These are phyloP conservation scores for Cyanoliseus patagonus DNA, from an alignment of 2,113 vertebrate species.

Conservation along the genomic window DNA sequence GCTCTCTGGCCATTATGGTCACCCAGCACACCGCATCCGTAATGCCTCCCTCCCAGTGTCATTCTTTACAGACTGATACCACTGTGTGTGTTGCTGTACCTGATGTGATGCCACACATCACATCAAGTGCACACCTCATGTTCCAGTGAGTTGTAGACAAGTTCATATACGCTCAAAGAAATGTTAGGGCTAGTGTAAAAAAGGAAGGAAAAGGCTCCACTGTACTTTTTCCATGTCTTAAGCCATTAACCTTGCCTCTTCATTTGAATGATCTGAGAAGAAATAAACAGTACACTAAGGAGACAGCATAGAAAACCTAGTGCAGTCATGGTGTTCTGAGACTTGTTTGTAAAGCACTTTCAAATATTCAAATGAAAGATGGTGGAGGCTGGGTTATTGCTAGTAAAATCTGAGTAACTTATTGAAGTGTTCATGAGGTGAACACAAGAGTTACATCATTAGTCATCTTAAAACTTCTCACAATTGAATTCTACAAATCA, in stretches of 20 bases:
- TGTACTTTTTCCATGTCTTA: background rate
- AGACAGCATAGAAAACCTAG: background rate
- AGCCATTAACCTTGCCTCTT: background rate
- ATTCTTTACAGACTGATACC: background rate
- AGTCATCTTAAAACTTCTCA: background rate
- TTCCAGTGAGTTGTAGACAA: background rate
- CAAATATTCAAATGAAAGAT: background rate
- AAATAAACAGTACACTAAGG: background rate
- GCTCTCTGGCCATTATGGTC: background rate
- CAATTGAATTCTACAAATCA: constrained; percentile 27
- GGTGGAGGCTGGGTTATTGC: background rate
- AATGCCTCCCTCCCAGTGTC: background rate
- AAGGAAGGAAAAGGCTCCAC: background rate
- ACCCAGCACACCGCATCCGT: rapidly evolving
- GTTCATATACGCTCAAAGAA: background rate
- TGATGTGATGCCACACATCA: background rate
- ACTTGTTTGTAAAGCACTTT: background rate
- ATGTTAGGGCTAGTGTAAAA: background rate
- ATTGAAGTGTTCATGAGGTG: background rate
- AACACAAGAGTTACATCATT: background rate
- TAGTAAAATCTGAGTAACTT: background rate
- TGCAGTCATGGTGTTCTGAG: background rate
- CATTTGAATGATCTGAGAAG: background rate
- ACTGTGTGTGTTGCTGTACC: background rate
- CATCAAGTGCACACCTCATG: background rate